Evolutionary conservation across 2,888 invertebrate species (phyloP).

Genomic region (Euplagia quadripunctaria): DNA sequence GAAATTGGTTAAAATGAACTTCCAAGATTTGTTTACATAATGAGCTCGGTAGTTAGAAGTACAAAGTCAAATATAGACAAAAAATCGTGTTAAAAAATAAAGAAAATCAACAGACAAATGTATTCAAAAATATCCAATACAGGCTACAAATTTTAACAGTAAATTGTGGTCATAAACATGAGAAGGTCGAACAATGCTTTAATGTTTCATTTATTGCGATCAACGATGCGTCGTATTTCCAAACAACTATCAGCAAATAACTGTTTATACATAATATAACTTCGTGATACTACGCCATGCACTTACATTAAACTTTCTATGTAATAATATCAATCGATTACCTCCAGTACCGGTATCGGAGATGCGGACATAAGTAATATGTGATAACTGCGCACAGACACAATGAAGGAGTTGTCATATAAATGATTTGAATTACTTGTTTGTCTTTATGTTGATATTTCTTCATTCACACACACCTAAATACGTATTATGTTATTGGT

Average conservation of each 20-base stretch:
- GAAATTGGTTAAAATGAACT: no score
- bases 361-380: slow-evolving; percentile 57
- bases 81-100: not conserved
- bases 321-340: slow-evolving; percentile 52
- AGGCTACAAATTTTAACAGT: not conserved
- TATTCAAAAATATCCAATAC: no score
- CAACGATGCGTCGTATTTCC: not conserved
- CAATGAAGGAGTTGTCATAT: slow-evolving; percentile 63
- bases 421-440: slow-evolving; percentile 52
- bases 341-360: slow-evolving; percentile 23
- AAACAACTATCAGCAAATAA: not conserved
- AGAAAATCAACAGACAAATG: not conserved
- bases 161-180: not conserved
- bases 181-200: not conserved
- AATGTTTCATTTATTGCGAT: not conserved
- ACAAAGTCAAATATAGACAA: not conserved
- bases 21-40: no score
- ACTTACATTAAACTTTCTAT: slow-evolving; percentile 56
- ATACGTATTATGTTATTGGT: not conserved
- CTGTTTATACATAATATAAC: not conserved
- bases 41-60: not conserved
- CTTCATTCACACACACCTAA: not conserved
- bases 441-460: slow-evolving; percentile 30
- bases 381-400: slow-evolving; percentile 60
- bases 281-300: slow-evolving; percentile 22